Base-by-base conservation (phyloP, 2,888 invertebrate species). In the Nemurella pictetii region DNA sequence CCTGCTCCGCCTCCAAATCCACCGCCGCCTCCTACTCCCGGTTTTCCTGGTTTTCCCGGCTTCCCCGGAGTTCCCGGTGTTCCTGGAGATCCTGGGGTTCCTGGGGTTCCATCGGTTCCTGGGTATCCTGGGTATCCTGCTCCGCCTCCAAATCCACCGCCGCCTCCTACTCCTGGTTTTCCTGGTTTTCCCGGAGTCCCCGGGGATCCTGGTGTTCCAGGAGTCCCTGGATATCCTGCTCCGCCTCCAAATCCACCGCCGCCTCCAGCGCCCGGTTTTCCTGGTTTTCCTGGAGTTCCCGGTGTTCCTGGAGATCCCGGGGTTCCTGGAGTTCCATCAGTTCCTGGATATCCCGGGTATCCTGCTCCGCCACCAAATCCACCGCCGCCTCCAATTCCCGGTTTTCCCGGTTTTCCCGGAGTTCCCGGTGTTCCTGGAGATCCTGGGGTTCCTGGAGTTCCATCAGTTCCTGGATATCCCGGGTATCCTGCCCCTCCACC, bases 81-180 rank as follows among this genome's bases (percentile, higher is more conserved):
- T 72, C 85, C 85, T 74, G 85, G 81, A 32, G 86, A 87, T 32
- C 87, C 87, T 32, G 82, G 27, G 4, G 73, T 72, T 75, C 78
- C 84, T 80, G 35, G 84, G 3, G 26, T 1, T 73, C 73, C 35
- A 32, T 30, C 26, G 25, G 9, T 29, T 20, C 84, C 84, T 78
- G 84, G 72, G 1, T 55, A 27, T 25, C 72, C 81, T 7, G 84
- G 80, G 20, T 73, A 26, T 30, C 83, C 88, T 36, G 87, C 86
- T 25, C 84, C 0, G 85, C 86, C 20, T 87, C 88, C 29, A 87
- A 85, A 7, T n/a, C 36, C 20, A 88, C 88, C 3, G 29, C 89
- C 90, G 36, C 90, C 55, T 55, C 55, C 91, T 25, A 88, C 89
- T 27, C 89, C 90, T 29, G 91, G 91, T 74, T 86, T 87, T 9